Base-by-base conservation (phyloP, 1,140 invertebrate genomes). In the Ceratoteleas bidentatus region DNA sequence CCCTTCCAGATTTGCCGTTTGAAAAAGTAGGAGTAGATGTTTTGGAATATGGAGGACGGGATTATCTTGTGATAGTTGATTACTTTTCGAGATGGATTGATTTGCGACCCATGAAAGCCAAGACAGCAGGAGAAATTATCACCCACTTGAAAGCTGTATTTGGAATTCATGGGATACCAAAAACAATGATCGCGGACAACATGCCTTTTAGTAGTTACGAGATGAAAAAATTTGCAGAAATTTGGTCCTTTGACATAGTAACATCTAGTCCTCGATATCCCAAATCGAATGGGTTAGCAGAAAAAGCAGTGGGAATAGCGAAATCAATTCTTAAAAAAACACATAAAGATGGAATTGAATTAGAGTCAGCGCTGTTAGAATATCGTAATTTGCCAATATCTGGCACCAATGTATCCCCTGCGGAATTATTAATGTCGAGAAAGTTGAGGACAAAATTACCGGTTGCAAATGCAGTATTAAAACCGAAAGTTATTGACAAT, bases 251-350 rank as follows among this genome's bases (percentile, higher is more conserved):
- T 69, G 61, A 73, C 2, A 84, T 90, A 49, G 58, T 84, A n/a
- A 91, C 87, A 0, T 86, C 81, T 47, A 90, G 87, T 80, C 91
- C 88, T 4, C 60, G 76, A 16, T 90, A 90, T 64, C 85, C 88
- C 5, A 77, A 84, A 52, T 86, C 85, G 9, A 90, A 90, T 57
- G 87, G 88, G 0, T 54, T 89, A 8, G 87, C 85, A 0, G 87
- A 89, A 75, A 84, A 84, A 72, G 84, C 80, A 10, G 86, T 90
- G 0, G 65, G 60, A 36, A 88, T 85, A 33, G 53, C 77, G 47
- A 89, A 89, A 84, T 81, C 75, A n/a, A 76, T 90, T 11, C 40
- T 87, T 7, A 81, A 68, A 60, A 87, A 89, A 68, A 52, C 33
- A 53, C 10, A 40, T 32, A 8, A 40, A 5, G 50, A 65, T 6